phyloP scores from a whole-genome alignment of 2,113 vertebrate genomes.

The Vombatus ursinus region DNA sequence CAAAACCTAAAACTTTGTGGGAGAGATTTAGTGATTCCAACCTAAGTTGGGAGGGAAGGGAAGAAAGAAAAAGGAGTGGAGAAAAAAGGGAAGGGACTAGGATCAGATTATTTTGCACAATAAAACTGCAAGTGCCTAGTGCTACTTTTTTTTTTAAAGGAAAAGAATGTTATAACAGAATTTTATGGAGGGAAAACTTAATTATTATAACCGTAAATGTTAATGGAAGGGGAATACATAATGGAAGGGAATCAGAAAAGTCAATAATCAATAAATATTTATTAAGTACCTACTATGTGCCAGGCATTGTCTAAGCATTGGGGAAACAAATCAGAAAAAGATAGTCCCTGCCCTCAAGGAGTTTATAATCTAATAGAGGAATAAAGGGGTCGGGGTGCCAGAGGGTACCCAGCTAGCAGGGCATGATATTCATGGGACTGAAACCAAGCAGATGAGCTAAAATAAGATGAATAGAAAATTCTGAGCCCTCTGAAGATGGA shows the following conservation, averaged over 20 bases:
- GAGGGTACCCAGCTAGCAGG: background rate
- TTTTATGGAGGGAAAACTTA: background rate
- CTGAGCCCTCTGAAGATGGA: background rate
- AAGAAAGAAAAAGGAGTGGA: too few species aligned
- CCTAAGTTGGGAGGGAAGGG: too few species aligned
- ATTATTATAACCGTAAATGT: background rate
- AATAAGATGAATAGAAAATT: background rate
- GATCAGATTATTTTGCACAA: background rate
- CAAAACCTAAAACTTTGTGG: too few species aligned
- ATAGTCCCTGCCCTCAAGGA: background rate
- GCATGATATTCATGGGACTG: background rate
- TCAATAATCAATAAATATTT: background rate
- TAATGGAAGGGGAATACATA: background rate
- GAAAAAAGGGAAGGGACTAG: too few species aligned
- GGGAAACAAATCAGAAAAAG: background rate
- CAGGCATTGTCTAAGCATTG: background rate
- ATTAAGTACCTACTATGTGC: background rate
- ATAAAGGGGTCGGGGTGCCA: background rate
- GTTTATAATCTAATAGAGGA: background rate
- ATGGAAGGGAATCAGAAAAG: background rate
- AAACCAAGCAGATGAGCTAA: background rate
- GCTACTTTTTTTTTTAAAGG: background rate
- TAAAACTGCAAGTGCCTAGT: background rate
- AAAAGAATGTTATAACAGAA: background rate
- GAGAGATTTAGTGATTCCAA: too few species aligned